Conservation (phyloP, 2,797 vertebrate species). For the Chelidonichthys spinosus region DNA sequence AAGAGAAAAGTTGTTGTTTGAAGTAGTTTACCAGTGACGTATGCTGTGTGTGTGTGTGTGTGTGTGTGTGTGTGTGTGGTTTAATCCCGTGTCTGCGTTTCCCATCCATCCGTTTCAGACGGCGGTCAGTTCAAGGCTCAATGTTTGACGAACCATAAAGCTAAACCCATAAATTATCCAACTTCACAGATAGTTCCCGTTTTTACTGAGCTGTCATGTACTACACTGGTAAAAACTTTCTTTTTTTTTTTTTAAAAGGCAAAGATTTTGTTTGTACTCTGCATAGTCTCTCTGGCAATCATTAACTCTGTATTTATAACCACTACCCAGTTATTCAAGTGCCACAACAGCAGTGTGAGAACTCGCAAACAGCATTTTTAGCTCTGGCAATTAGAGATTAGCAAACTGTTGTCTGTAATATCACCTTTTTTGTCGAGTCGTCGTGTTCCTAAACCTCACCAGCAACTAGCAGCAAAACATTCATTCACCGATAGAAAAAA, state of each 20-base stretch:
- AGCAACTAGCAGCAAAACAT: not conserved
- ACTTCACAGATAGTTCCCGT: conserved; percentile 58
- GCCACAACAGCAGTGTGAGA: conserved; percentile 31
- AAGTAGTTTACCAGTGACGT: not conserved
- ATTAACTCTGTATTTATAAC: conserved; percentile 29
- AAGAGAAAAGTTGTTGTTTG: not conserved
- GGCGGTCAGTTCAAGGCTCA: conserved; percentile 59
- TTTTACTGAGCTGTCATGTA: conserved; percentile 45
- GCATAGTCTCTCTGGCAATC: conserved; percentile 26
- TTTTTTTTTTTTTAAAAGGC: not conserved
- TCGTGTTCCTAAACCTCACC: not conserved
- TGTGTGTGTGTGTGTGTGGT: conserved; percentile 32
- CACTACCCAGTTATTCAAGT: not conserved
- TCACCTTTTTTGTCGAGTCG: conserved; percentile 17
- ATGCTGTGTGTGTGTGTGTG: conserved; percentile 15
- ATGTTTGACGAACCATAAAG: conserved; percentile 69
- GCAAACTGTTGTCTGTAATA: not conserved
- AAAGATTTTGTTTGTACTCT: conserved; percentile 28
- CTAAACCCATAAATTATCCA: conserved; percentile 53
- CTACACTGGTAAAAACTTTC: conserved; percentile 23
- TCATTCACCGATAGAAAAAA: conserved; percentile 2
- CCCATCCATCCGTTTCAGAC: conserved; percentile 42
- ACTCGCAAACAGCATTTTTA: conserved; percentile 24
- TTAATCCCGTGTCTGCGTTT: conserved; percentile 52
- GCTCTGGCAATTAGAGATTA: not conserved